Conservation (phyloP, 2,113 vertebrate genomes). For the Etia nguti region DNA sequence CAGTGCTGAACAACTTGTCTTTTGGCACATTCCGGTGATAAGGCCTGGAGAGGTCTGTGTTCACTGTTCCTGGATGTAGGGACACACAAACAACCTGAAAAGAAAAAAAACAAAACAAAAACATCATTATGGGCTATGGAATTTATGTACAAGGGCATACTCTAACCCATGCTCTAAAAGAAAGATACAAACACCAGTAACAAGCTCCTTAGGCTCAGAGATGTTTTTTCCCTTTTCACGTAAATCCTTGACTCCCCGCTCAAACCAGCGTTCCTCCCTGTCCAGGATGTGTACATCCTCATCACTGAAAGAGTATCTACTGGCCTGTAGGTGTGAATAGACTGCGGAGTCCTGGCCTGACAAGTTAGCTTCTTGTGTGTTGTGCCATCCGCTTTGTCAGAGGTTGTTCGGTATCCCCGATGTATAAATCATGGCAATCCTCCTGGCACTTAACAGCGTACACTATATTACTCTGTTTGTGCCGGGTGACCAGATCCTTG, state of each 20-base stretch:
- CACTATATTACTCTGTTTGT: not conserved
- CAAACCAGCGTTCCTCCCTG: not conserved
- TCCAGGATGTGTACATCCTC: not conserved
- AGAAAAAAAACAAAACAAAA: not conserved
- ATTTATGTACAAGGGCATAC: not conserved
- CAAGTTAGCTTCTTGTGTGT: not conserved
- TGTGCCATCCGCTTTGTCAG: not conserved
- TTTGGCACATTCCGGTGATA: constrained; percentile 61
- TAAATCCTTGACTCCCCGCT: not conserved
- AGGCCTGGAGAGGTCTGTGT: constrained; percentile 69
- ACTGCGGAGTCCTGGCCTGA: not conserved
- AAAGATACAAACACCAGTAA: not conserved
- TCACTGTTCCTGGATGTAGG: constrained; percentile 58
- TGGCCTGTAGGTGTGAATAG: fast-evolving
- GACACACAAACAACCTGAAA: constrained; percentile 68
- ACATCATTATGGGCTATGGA: not conserved
- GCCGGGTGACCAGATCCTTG: fast-evolving
- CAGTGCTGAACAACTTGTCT: constrained; percentile 61
- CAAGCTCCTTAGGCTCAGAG: not conserved
- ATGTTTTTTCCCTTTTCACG: not conserved
- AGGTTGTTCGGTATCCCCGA: not conserved
- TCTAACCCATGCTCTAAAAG: not conserved
- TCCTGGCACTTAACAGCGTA: not conserved
- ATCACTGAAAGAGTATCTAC: not conserved
- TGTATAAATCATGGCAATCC: not conserved